Conservation (phyloP, 2,113 vertebrate genomes). For the Phylloscopus whistleri region DNA sequence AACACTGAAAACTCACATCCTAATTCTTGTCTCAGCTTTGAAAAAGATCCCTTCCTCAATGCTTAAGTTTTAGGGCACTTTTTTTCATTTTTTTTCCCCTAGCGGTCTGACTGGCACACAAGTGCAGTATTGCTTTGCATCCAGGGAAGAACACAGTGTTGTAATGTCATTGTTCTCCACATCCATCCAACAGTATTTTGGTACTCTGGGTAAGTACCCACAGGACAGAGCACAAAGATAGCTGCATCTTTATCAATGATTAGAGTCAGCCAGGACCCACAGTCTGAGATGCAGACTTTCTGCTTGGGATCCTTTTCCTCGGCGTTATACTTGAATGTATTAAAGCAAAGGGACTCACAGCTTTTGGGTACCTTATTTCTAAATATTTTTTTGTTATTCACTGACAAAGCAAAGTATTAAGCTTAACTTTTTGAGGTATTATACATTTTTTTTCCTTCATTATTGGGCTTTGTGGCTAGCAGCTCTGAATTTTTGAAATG, state of each 20-base stretch:
- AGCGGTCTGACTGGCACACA: background rate
- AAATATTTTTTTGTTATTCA: background rate
- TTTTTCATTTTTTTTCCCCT: fast-evolving
- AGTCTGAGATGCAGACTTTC: background rate
- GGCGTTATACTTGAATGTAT: background rate
- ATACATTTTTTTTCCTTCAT: background rate
- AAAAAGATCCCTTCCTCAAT: background rate
- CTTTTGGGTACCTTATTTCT: background rate
- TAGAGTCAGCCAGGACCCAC: background rate
- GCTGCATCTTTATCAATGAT: background rate
- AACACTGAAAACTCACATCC: background rate
- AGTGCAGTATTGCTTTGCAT: background rate
- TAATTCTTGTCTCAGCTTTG: background rate
- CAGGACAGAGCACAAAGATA: background rate
- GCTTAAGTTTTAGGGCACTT: background rate
- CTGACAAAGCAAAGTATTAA: background rate
- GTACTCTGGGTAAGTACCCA: background rate
- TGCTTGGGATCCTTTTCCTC: background rate
- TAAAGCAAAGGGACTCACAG: background rate
- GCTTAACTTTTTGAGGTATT: background rate
- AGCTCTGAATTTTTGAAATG: background rate
- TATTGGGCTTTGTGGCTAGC: background rate
- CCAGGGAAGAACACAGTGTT: background rate
- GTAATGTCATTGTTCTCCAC: background rate
- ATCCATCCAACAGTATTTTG: background rate